Evolutionary conservation across 1,140 invertebrate species (phyloP), one percentile per base, ranked within the genome.

Genomic region (Epicauta chinensis): DNA sequence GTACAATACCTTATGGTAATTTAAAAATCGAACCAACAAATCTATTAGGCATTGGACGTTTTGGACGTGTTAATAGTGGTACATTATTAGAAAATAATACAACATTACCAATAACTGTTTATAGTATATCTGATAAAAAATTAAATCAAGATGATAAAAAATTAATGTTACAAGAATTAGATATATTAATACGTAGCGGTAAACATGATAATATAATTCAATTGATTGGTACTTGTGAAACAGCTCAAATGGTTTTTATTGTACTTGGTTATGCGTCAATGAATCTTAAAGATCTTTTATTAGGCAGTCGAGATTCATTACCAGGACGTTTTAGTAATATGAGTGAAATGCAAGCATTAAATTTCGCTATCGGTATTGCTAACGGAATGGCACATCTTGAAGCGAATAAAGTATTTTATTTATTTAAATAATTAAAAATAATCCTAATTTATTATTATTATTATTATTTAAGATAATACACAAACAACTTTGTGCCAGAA

Each of bases 211-310:
- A 90, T 71, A 69, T 92, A 0, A 73, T 89, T 3, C 76, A 80
- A 38, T 76, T 92, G 13, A 76, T 90, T 58, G 90, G 90, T 3
- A 86, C 86, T 15, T 87, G 84, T 62, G 87, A 91, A 68, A 86
- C 83, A 38, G 73, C 79, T 1, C 83, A 87, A 41, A 83, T 78
- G 29, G 70, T 89, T 5, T 83, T 81, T 60, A 73, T 90, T 13
- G 79, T 84, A 1, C 65, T 88, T 23, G 86, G 89, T 69, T 72
- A 82, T 48, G 76, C 76, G n/a, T 73, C 75, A 11, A 73, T 77
- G 10, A 80, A 75, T 11, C 70, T 91, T 1, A 91, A 91, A 70
- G 79, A 81, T 50, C 69, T 81, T 48, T 65, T 87, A 1, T 57
- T 87, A 5, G 77, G 79, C 14, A 81, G 81, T 44, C 68, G 85